Evolutionary conservation across 2,888 invertebrate species (phyloP).

Genomic region (Cartodere bifasciata): DNA sequence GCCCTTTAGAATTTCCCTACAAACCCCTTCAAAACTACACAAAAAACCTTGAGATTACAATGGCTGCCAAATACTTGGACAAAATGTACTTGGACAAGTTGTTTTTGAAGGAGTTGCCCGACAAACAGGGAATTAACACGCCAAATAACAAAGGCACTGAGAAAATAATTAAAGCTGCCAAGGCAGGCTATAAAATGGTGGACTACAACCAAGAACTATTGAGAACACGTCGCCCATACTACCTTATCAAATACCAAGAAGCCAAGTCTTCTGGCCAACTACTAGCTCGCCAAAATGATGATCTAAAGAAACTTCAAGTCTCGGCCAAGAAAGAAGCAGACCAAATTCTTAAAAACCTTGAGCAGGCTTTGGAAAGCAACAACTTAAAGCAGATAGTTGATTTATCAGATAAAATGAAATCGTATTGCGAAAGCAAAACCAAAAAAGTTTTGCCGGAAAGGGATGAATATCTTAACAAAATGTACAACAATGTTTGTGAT

Average conservation of each 20-base stretch:
- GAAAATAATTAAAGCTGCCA: slow-evolving; percentile 24
- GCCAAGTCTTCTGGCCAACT: slow-evolving; percentile 26
- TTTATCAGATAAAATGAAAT: slow-evolving; percentile 31
- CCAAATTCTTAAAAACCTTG: slow-evolving; percentile 27
- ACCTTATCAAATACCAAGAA: slow-evolving; percentile 33
- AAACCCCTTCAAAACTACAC: slow-evolving; percentile 32
- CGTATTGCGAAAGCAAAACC: slow-evolving; percentile 32
- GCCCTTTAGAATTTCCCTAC: slow-evolving; percentile 17
- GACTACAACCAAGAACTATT: slow-evolving; percentile 33
- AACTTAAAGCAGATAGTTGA: slow-evolving; percentile 19
- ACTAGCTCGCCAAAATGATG: slow-evolving; percentile 24
- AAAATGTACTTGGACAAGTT: slow-evolving; percentile 34
- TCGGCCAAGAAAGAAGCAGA: slow-evolving; percentile 32
- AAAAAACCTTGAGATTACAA: slow-evolving; percentile 31
- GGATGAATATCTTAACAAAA: slow-evolving; percentile 27
- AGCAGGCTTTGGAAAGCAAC: slow-evolving; percentile 22
- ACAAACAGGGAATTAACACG: slow-evolving; percentile 25
- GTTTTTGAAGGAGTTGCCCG: slow-evolving; percentile 30
- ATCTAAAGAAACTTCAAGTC: slow-evolving; percentile 25
- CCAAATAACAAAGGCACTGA: slow-evolving; percentile 31
- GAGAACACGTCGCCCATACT: slow-evolving; percentile 35
- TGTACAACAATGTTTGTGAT: slow-evolving; percentile 34
- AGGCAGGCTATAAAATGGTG: slow-evolving; percentile 27
- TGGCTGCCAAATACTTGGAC: slow-evolving; percentile 36
- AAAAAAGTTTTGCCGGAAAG: slow-evolving; percentile 32